A percentile compares a stretch with the other conserved stretches of the same genome.
Evolutionary conservation across 2,888 invertebrate species (phyloP).

Genomic region (Drosophila ezoana): DNA sequence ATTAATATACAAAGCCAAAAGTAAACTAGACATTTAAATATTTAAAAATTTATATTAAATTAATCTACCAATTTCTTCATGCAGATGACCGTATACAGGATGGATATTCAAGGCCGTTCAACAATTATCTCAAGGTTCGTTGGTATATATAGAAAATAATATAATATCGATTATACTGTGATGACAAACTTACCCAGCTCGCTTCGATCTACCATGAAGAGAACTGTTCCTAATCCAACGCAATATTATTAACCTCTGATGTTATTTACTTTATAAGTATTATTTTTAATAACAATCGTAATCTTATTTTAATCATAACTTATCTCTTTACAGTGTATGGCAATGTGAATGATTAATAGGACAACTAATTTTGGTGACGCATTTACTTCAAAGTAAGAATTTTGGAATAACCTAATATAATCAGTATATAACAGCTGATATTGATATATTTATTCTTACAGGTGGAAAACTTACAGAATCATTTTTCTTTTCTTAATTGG

Average conservation of each 20-base stretch:
- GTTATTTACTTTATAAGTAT: no score
- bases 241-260: conserved; percentile 32
- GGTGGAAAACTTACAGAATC: no score
- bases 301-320: neutral
- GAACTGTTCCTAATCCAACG: conserved; percentile 65
- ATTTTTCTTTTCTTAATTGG: no score
- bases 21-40: no score
- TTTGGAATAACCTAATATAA: no score
- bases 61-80: neutral
- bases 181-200: conserved; percentile 76
- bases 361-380: no score
- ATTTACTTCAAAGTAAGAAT: no score
- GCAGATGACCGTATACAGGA: neutral
- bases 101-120: neutral
- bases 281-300: no score
- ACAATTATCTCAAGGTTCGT: neutral
- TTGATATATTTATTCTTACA: no score
- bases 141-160: neutral
- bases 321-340: neutral
- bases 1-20: no score
- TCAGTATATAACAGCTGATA: no score
- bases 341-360: neutral
- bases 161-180: conserved; percentile 7
- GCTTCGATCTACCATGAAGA: conserved; percentile 76
- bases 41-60: no score